Evolutionary conservation across 1,140 invertebrate species (phyloP).

Genomic region (Trissolcus basalis): DNA sequence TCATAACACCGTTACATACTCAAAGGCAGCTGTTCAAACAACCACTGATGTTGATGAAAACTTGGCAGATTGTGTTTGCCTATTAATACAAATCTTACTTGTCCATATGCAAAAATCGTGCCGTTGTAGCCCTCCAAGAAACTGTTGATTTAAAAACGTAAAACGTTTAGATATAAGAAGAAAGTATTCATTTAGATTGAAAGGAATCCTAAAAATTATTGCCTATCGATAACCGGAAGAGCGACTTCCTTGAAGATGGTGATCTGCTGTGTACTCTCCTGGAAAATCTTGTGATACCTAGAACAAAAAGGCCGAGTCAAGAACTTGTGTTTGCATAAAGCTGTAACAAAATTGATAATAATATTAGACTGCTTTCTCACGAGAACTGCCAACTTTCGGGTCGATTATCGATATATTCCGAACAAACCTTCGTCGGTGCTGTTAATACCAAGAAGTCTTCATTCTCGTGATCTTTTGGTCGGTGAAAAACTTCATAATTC

Average conservation of each 20-base stretch:
- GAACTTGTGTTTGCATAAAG: too few species aligned
- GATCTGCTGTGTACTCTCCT: constrained; percentile 66
- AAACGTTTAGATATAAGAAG: too few species aligned
- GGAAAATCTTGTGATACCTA: constrained; percentile 75
- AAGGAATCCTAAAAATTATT: constrained; percentile 46
- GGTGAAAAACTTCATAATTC: constrained; percentile 64
- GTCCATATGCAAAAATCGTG: constrained; percentile 91
- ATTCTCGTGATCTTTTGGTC: constrained; percentile 55
- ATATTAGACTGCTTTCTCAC: constrained; percentile 36
- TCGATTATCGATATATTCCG: constrained; percentile 61
- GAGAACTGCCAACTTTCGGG: constrained; percentile 64
- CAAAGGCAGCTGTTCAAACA: constrained; percentile 26
- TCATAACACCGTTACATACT: constrained; percentile 28
- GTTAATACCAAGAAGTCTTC: constrained; percentile 62
- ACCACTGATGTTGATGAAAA: too few species aligned
- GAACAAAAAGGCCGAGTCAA: background rate
- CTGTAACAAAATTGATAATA: background rate
- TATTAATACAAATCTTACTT: constrained; percentile 69
- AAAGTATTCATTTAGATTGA: too few species aligned
- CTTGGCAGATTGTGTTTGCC: background rate
- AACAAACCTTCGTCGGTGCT: constrained; percentile 29
- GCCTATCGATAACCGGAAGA: constrained; percentile 75
- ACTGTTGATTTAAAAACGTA: constrained; percentile 45
- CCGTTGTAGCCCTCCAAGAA: constrained; percentile 87
- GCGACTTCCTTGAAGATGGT: constrained; percentile 74